Evolutionary conservation across 2,797 vertebrate species (phyloP), one percentile per base, ranked within the genome.

Genomic region (Anabacerthia variegaticeps): DNA sequence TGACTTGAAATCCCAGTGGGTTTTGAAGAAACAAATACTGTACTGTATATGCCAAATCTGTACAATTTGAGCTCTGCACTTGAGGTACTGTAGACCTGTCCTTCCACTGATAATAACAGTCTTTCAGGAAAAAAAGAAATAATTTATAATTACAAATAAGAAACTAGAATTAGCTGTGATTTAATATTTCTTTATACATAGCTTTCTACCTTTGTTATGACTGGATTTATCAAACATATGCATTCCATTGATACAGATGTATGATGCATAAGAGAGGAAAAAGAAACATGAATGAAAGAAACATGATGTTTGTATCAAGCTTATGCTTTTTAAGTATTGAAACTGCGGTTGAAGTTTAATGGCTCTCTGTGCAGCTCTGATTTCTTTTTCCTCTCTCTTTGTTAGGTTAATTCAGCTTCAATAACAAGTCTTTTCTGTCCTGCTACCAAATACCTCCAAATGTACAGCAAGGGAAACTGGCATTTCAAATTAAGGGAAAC

Each of bases 1-100:
- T 96, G 96, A 96, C 95, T 96, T 67, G 88, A 83, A 92, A 95
- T 94, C 96, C 87, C 92, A 77, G 95, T 75, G 95, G 93, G 51
- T 89, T 77, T 83, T 93, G 73, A 92, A 94, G 94, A 93, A 96
- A 96, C 94, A 94, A 94, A 93, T 62, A 54, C 88, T 74, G 74
- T 91, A 85, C 95, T 96, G 88, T 95, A 83, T 79, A 92, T 69
- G 81, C 48, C 14, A 7, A 88, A 89, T 95, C 84, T 74, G 69
- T 96, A 92, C 88, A 27, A 72, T 78, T 74, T 95, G 91, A 96
- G 77, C 61, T 95, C 63, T 73, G 39, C 81, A 32, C 85, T 95
- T 58, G 82, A 79, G 94, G 85, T 75, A 59, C 75, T 77, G 63
- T 75, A 92, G 37, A 67, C 14, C 32, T 95, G 93, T 78, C 90